These are phyloP conservation scores for Ptyas mucosa DNA, from an alignment of 2,113 vertebrate species.

Conservation along the genomic window DNA sequence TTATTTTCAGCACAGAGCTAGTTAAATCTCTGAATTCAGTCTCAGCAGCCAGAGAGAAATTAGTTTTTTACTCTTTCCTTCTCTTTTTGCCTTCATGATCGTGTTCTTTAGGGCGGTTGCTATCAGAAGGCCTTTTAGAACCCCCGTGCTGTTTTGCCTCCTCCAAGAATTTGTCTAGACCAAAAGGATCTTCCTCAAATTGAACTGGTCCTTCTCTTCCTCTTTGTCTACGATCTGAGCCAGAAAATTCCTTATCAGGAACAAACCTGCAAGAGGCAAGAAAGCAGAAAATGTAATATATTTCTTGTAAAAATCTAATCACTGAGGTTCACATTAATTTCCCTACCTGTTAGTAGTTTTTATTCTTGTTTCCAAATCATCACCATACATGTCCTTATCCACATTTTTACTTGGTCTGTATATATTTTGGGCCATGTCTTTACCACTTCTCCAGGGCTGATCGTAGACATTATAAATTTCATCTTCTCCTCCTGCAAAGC, in stretches of 20 bases:
- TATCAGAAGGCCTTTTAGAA: conserved; percentile 90
- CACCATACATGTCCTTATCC: conserved; percentile 89
- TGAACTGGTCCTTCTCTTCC: conserved; percentile 90
- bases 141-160: conserved; percentile 97
- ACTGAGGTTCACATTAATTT: not conserved
- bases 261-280: conserved; percentile 80
- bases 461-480: conserved; percentile 95
- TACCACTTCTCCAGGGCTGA: conserved; percentile 87
- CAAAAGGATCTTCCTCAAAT: conserved; percentile 98
- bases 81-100: conserved; percentile 95
- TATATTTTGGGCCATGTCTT: conserved; percentile 93
- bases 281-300: not conserved
- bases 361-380: conserved; percentile 90
- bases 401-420: conserved; percentile 92
- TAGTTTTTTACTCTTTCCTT: conserved; percentile 85
- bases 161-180: conserved; percentile 98
- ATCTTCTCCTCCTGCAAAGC: conserved; percentile 94
- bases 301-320: not conserved
- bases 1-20: conserved; percentile 2
- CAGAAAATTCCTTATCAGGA: conserved; percentile 92
- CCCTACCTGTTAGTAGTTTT: conserved; percentile 82
- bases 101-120: conserved; percentile 90
- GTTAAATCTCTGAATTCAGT: conserved; percentile 40
- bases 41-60: conserved; percentile 36
- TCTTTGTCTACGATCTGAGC: conserved; percentile 83